Evolutionary conservation across 2,888 invertebrate species (phyloP).

Genomic region (Smittia sp.): DNA sequence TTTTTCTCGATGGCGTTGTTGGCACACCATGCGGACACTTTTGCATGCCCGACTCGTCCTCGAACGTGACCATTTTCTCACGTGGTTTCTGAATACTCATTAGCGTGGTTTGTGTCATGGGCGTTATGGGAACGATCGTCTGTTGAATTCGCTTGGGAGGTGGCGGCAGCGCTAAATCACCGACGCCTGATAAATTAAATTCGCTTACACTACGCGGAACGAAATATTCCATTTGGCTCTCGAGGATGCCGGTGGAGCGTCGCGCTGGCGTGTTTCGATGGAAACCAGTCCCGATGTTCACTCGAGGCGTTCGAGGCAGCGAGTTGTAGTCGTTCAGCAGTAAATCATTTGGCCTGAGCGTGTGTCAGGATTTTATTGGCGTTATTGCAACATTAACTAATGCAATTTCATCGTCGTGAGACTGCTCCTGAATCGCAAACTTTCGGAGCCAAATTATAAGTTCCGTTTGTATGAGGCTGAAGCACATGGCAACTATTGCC

Average conservation of each 20-base stretch:
- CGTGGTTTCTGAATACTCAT: constrained; percentile 55
- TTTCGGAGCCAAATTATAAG: constrained; percentile 56
- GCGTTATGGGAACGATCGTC: constrained; percentile 44
- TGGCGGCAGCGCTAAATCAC: constrained; percentile 56
- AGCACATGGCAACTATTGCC: constrained; percentile 84
- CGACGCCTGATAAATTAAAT: constrained; percentile 70
- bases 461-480: constrained; percentile 80
- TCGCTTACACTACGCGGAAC: constrained; percentile 81
- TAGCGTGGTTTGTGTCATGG: constrained; percentile 48
- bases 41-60: constrained; percentile 59
- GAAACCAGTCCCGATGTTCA: constrained; percentile 51
- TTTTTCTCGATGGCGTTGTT: constrained; percentile 51
- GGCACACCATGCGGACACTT: constrained; percentile 54
- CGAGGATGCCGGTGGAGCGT: constrained; percentile 60
- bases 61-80: constrained; percentile 79
- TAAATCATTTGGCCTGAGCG: constrained; percentile 54
- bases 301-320: constrained; percentile 55
- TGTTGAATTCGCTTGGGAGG: constrained; percentile 48
- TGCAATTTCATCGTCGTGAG: constrained; percentile 53
- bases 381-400: constrained; percentile 58
- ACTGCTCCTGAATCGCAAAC: constrained; percentile 54
- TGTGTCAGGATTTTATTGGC: constrained; percentile 60
- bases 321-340: constrained; percentile 56
- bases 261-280: constrained; percentile 65
- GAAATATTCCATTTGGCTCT: constrained; percentile 74